phyloP scores from a whole-genome alignment of 2,888 invertebrate species.

The Amphipyra berbera region DNA sequence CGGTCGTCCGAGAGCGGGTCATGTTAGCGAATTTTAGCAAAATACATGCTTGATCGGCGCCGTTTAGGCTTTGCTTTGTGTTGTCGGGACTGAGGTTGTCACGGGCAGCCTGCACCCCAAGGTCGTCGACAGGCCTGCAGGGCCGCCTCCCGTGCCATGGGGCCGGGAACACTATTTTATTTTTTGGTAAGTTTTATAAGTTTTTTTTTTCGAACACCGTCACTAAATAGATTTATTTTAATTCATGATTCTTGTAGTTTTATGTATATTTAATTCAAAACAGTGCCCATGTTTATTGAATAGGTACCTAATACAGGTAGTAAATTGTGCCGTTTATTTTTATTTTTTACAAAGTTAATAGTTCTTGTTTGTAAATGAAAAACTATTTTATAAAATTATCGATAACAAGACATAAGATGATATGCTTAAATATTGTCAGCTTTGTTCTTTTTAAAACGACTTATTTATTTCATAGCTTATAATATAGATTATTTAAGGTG shows the following conservation, averaged over 20 bases:
- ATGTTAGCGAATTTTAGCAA: constrained; percentile 82
- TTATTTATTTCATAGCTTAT: constrained; percentile 21
- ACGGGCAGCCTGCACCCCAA: constrained; percentile 54
- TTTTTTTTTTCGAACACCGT: constrained; percentile 38
- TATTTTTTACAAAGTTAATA: neutral
- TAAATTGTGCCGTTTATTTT: neutral
- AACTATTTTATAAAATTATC: constrained; percentile 9
- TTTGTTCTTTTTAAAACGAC: neutral
- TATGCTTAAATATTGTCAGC: neutral
- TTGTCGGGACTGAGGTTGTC: constrained; percentile 67
- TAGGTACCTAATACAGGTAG: neutral
- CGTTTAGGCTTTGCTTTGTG: constrained; percentile 71
- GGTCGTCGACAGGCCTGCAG: constrained; percentile 67
- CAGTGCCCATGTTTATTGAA: constrained; percentile 12
- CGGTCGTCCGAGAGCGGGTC: constrained; percentile 84
- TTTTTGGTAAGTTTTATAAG: constrained; percentile 84
- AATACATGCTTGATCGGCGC: constrained; percentile 73
- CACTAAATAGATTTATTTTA: neutral
- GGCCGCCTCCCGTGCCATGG: constrained; percentile 85
- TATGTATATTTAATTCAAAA: constrained; percentile 22
- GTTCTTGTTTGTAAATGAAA: constrained; percentile 11
- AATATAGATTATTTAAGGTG: constrained; percentile 2
- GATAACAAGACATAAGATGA: neutral
- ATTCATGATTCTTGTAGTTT: constrained; percentile 8
- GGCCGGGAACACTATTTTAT: constrained; percentile 80